Evolutionary conservation across 2,797 vertebrate genomes (phyloP), one percentile per base, ranked within the genome.

Genomic region (Tenualosa thibaudeaui): DNA sequence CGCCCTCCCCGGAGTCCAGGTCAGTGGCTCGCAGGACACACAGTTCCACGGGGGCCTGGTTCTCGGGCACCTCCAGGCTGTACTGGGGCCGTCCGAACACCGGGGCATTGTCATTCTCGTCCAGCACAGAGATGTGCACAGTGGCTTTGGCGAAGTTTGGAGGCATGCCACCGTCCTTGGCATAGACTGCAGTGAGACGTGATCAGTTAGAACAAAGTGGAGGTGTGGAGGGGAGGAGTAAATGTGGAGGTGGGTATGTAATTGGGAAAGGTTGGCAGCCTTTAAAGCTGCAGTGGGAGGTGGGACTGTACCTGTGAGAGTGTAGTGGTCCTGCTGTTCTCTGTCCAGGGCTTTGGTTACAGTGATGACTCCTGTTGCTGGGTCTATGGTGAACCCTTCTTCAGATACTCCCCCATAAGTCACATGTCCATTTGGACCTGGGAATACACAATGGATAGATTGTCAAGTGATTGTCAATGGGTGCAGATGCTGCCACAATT

Each of bases 21-120:
- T 99, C 98, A 0, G 96, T 96, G 90, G 98, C 98, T 86, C 96
- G 95, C 75, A 99, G 92, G 0, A 93, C 93, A 87, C 95, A 96
- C 49, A 99, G 96, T 2, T 96, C 95, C 24, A 96, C 94, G 0
- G 92, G 92, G 1, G 90, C 94, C 87, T 97, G 96, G 93, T 98
- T 98, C 93, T 99, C 98, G 0, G 98, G 98, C 3, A 99, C 97
- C 85, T 99, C 96, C 83, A 99, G 90, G 5, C 94, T 95, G 75
- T 95, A 97, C 82, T 94, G 95, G 0, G 94, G 88, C 0, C 92
- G 96, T 13, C 96, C 96, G 83, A 99, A 98, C 17, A 90, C 88
- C 0, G 98, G 98, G 0, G 94, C 62, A 0, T 99, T 97, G 92
- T 99, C 98, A 3, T 99, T 99, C 87, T 97, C 96, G 26, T 99